Evolutionary conservation across 64 coral and sea anemone species (phyloP), one percentile per base, ranked within the genome.

Genomic region (Montipora foliosa): DNA sequence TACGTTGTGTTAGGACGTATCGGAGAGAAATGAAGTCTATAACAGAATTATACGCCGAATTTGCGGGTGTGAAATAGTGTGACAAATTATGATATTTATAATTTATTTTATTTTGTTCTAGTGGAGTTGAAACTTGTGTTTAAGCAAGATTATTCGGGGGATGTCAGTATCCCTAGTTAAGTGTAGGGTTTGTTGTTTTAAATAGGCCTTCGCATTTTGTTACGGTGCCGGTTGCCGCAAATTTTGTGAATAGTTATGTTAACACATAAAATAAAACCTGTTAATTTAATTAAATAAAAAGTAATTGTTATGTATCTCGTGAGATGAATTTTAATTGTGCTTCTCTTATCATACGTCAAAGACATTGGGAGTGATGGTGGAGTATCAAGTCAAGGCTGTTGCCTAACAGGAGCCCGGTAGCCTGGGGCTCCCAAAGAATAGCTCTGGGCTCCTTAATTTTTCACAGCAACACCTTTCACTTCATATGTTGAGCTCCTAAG

Each of bases 31-130:
- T 22, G 12, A 16, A 7, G 29, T 46, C 59, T 68, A 68, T 19
- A 67, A 67, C 14, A 67, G 16, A 68, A 60, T 84, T 84, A 17
- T 67, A 11, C 45, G 47, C 14, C 45, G 6, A 4, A 46, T 47
- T 17, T 22, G 82, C 25, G 15, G 7, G 47, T 68, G 12, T 22
- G 19, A 80, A 21, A 68, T 17, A 49, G 66, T 69, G 81, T 86
- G 46, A 86, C 45, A 71, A 71, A 50, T 47, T 50, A 8, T 71
- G 4, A 72, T 86, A 86, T 69, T 86, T 86, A 82, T 82, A 82
- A 82, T 61, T 82, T 72, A 71, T 20, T 49, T 86, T 72, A 70
- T 71, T 72, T 86, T 68, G 16, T 86, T 46, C 60, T 24, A 72
- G 19, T 70, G 4, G 13, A 71, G 45, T 50, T 86, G 22, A 17